phyloP scores from a whole-genome alignment of 2,113 vertebrate genomes.

The Picathartes gymnocephalus region DNA sequence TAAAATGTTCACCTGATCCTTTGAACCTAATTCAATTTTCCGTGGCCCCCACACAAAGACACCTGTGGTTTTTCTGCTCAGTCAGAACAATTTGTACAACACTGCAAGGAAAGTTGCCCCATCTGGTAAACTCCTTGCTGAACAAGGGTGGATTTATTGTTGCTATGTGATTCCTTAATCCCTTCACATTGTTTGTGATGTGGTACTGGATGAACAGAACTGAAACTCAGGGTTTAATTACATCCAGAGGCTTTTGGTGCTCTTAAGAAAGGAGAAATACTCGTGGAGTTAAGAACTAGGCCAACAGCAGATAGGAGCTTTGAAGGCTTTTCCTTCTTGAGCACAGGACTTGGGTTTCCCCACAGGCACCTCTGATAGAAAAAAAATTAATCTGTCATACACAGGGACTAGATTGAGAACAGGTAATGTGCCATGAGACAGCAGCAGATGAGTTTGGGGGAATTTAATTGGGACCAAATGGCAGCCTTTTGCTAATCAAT shows the following conservation, averaged over 20 bases:
- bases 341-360: neutral
- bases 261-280: slow-evolving; percentile 1
- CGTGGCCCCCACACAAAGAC: neutral
- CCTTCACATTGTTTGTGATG: neutral
- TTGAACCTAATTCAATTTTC: neutral
- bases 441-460: neutral
- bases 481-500: neutral
- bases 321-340: neutral
- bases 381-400: neutral
- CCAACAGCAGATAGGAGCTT: neutral
- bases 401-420: neutral
- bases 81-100: neutral
- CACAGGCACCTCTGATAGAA: neutral
- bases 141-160: neutral
- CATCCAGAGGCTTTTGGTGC: neutral
- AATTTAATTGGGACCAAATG: neutral
- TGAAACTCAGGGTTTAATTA: slow-evolving; percentile 6
- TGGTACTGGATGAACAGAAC: neutral
- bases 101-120: neutral
- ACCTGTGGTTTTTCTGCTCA: neutral
- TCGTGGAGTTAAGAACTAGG: neutral
- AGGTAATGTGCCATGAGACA: neutral
- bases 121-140: neutral
- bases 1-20: neutral
- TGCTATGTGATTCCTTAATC: neutral